Evolutionary conservation across 2,888 invertebrate genomes (phyloP), one percentile per base, ranked within the genome.

Genomic region (Drosophila hamatofila): DNA sequence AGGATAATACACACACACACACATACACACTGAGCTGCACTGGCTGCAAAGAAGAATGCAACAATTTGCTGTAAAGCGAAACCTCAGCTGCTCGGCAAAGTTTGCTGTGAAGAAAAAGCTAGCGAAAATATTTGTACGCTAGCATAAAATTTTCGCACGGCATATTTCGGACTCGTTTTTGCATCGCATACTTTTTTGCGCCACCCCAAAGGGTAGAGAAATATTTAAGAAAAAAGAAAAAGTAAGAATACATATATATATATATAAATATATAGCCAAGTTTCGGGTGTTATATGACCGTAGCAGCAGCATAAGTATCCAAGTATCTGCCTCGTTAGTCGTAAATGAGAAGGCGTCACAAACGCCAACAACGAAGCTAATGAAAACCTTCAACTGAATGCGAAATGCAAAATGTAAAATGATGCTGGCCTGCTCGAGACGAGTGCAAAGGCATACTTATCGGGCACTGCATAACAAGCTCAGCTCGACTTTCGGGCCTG

Each of bases 61-160:
- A 83, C 87, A 83, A 83, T 83, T 82, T 82, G 75, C 78, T 66
- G 66, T 61, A 72, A 83, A 75, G 62, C 60, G 86, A 85, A 82
- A 86, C 82, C 86, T 78, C 83, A 83, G 78, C 75, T 60, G 57
- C 48, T 58, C 66, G 59, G 65, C 42, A 57, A 37, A 33, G 23
- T 35, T 41, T 41, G 27, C 30, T 39, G 39, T 9, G 48, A 33
- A 63, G 41, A 12, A 66, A 52, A 51, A 37, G 39, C 58, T 21
- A 62, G 51, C 46, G 41, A 54, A 56, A 63, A 78, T 57, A 51
- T 65, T 65, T 68, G 33, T 41, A 39, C 42, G 63, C 60, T 68
- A 68, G 63, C 59, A 75, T 75, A 57, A 63, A 62, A 78, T 69
- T 81, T 78, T 78, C 54, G 63, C 80, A 79, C 66, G 59, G 73